Conservation (phyloP, 2,888 invertebrate species). For the Diaphora mendica region DNA sequence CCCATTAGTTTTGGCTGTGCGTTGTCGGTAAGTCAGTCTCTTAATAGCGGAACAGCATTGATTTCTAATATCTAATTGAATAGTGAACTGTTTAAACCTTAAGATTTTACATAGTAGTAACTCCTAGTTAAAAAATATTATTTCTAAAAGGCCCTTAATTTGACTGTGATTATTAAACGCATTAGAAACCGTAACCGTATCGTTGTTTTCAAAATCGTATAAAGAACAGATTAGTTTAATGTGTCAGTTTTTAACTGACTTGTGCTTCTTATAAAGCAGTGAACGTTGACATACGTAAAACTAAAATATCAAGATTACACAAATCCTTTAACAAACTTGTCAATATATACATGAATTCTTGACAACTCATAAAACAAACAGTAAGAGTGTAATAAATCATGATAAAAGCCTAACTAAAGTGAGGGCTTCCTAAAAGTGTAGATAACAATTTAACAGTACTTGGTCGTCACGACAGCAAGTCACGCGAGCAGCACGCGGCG, state of each 20-base stretch:
- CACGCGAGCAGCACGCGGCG: slow-evolving; percentile 62
- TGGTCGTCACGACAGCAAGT: slow-evolving; percentile 60
- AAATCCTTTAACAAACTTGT: slow-evolving; percentile 11
- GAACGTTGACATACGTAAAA: background rate
- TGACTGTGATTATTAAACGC: background rate
- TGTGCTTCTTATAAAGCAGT: background rate
- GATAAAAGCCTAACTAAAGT: slow-evolving; percentile 60
- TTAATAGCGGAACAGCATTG: background rate
- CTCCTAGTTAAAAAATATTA: too few species aligned
- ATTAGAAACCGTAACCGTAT: background rate
- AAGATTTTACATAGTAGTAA: too few species aligned
- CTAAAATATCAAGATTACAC: background rate
- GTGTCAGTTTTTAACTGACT: background rate
- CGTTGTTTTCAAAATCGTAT: background rate
- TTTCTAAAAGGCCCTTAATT: too few species aligned
- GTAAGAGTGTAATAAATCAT: slow-evolving; percentile 69
- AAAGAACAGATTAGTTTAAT: background rate
- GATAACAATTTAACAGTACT: slow-evolving; percentile 73
- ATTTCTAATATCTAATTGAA: background rate
- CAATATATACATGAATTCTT: slow-evolving; percentile 22
- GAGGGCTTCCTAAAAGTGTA: slow-evolving; percentile 65
- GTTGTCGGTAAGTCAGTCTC: too few species aligned
- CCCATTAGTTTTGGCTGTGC: too few species aligned
- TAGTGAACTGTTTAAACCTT: too few species aligned
- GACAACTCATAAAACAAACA: slow-evolving; percentile 48